These are phyloP conservation scores for Dryadula phaetusa DNA, from an alignment of 2,888 invertebrate species.

Conservation along the genomic window DNA sequence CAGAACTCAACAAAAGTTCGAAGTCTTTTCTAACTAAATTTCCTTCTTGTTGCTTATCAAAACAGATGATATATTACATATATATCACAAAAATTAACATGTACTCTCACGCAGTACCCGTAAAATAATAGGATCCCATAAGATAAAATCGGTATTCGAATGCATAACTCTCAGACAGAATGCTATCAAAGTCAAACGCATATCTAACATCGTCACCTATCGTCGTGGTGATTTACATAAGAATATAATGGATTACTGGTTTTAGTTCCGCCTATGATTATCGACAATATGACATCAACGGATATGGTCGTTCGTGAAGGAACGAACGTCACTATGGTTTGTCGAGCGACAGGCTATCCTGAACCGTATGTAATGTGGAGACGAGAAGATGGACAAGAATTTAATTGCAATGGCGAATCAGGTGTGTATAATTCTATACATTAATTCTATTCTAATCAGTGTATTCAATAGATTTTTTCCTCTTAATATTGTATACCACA, in stretches of 20 bases:
- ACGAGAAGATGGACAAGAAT: constrained; percentile 94
- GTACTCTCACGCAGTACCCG: background rate
- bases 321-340: constrained; percentile 93
- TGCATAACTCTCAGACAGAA: background rate
- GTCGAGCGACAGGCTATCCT: constrained; percentile 94
- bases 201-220: background rate
- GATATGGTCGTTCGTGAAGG: constrained; percentile 96
- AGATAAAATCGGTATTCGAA: too few species aligned
- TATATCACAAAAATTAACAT: too few species aligned
- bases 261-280: constrained; percentile 94
- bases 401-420: constrained; percentile 94
- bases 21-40: too few species aligned
- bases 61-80: too few species aligned
- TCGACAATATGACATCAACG: constrained; percentile 94
- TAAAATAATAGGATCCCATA: too few species aligned
- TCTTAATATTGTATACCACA: constrained; percentile 51
- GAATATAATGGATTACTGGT: constrained; percentile 22
- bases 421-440: constrained; percentile 79
- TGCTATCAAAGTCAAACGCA: background rate
- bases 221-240: background rate
- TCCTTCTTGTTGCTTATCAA: too few species aligned
- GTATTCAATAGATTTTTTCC: background rate
- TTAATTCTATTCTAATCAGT: background rate
- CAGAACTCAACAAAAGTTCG: too few species aligned
- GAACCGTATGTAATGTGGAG: constrained; percentile 97